A percentile compares a stretch with the other conserved stretches of the same genome.
These are phyloP conservation scores for Campaea margaritaria DNA, from an alignment of 2,888 invertebrate species.

Conservation along the genomic window DNA sequence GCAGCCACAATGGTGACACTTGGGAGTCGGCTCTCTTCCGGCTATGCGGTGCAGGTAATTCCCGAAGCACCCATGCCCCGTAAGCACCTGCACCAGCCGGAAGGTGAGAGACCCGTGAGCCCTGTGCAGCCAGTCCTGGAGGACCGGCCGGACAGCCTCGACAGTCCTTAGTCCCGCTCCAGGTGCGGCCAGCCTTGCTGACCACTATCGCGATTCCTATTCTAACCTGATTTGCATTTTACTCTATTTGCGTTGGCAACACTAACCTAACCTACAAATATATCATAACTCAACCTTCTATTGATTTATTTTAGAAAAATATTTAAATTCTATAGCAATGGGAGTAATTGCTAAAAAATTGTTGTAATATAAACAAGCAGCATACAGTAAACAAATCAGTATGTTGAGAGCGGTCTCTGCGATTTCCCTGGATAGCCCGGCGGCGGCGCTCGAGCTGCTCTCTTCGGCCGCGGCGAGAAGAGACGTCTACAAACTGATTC, in stretches of 20 bases:
- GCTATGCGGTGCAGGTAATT: no score
- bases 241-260: neutral
- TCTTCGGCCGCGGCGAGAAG: constrained; percentile 48
- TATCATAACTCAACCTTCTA: neutral
- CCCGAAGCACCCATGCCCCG: no score
- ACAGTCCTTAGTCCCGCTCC: no score
- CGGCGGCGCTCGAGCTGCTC: constrained; percentile 58
- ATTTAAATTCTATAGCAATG: constrained; percentile 53
- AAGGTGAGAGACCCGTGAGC: no score
- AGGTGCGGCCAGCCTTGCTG: no score
- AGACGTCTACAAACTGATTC: constrained; percentile 63
- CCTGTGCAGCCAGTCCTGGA: no score
- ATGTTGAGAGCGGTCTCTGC: constrained; percentile 69
- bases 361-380: neutral
- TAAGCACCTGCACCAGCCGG: no score
- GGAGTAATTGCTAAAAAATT: constrained; percentile 16
- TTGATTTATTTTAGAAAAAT: constrained; percentile 39
- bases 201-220: no score
- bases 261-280: constrained; percentile 8
- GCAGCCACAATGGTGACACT: no score
- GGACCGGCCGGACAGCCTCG: no score
- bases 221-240: no score
- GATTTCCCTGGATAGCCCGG: constrained; percentile 61
- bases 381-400: constrained; percentile 8
- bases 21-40: no score